Evolutionary conservation across 2,113 vertebrate genomes (phyloP), one percentile per base, ranked within the genome.

Genomic region (Geococcyx californianus): DNA sequence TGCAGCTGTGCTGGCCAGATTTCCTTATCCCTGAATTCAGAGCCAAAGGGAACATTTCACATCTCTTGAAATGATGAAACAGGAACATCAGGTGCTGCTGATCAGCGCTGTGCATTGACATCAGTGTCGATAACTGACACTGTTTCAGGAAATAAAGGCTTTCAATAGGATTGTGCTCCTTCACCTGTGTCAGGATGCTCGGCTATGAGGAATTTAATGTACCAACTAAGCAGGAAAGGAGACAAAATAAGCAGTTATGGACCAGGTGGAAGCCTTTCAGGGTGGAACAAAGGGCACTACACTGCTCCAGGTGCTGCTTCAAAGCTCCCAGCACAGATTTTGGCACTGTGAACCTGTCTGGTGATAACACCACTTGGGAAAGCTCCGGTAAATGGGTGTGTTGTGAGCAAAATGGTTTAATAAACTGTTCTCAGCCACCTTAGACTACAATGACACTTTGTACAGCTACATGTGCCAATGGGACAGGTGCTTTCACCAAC

Each of bases 151-250:
- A 42, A 54, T 7, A 55, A 44, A 49, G 45, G 13, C 16, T 21
- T 86, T 76, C 38, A 54, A 6, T 8, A 16, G n/a, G 52, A 28
- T 7, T 1, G 6, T 40, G 20, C 19, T 8, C 47, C 72, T 45
- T 16, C 11, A 1, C 63, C 33, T 2, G 4, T 2, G 33, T 28
- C 23, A 5, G 44, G 56, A 52, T 13, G 42, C 49, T 64, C 56
- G 21, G 89, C 68, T 31, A 14, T 0, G 25, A 56, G 69, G 2
- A 24, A 1, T 12, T 14, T 28, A 40, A 20, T 0, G 12, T 31
- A 6, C 42, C 7, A 49, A 33, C 11, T 38, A 44, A 0, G 3
- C 0, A 59, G 36, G 36, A 25, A 51, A 59, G 58, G 1, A 52
- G 44, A 19, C 55, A 40, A 25, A 72, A n/a, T 0, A 4, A 68